Percentiles rank a stretch among this genome's conserved stretches.
Evolutionary conservation across 1,140 invertebrate species (phyloP).

Genomic region (Trichonephila inaurata): DNA sequence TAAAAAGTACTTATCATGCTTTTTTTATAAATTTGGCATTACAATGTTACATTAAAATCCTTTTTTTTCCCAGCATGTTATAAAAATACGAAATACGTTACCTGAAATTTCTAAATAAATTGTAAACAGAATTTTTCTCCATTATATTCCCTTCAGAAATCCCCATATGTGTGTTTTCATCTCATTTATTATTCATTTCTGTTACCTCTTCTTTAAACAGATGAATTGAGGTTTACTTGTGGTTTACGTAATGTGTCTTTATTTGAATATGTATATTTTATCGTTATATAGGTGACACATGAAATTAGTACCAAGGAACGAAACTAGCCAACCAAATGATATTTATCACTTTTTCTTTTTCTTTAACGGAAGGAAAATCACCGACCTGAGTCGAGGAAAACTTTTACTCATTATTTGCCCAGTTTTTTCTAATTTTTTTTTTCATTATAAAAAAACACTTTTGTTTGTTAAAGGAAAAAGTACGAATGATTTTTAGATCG

Average conservation of each 20-base stretch:
- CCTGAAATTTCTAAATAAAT: too few relatives aligned
- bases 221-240: not conserved
- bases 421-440: not conserved
- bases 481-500: too few relatives aligned
- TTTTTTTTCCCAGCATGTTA: too few relatives aligned
- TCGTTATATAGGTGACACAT: not conserved
- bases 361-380: not conserved
- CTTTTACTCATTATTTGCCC: not conserved
- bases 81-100: too few relatives aligned
- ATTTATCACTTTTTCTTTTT: not conserved
- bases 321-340: constrained; percentile 5
- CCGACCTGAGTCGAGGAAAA: not conserved
- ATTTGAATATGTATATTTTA: not conserved
- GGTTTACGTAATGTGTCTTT: too few relatives aligned
- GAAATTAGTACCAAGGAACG: not conserved
- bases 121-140: too few relatives aligned
- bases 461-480: not conserved
- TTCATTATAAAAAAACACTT: not conserved
- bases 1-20: too few relatives aligned
- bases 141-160: too few relatives aligned
- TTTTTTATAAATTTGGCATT: too few relatives aligned
- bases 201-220: not conserved
- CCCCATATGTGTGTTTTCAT: too few relatives aligned
- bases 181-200: not conserved
- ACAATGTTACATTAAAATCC: too few relatives aligned